A percentile compares a stretch with the other conserved stretches of the same genome.
These are phyloP conservation scores for Columba janthina DNA, from an alignment of 2,113 vertebrate species.

Conservation along the genomic window DNA sequence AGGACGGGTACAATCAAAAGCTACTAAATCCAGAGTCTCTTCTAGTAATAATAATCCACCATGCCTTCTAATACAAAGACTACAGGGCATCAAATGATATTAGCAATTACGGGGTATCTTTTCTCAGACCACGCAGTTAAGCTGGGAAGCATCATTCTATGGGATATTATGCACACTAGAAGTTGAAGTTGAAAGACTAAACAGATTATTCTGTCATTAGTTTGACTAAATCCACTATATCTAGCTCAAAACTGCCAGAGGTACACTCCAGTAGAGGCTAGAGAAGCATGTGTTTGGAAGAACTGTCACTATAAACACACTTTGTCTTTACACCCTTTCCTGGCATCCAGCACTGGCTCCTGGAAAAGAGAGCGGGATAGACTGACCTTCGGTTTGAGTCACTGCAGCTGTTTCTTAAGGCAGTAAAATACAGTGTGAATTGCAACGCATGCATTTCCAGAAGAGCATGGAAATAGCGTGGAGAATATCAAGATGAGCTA, in stretches of 20 bases:
- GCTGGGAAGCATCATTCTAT: background rate
- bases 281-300: background rate
- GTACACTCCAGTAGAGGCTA: background rate
- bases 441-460: background rate
- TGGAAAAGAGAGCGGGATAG: background rate
- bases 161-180: background rate
- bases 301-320: rapidly evolving
- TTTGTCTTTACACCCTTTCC: background rate
- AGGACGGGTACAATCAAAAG: background rate
- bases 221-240: background rate
- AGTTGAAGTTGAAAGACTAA: background rate
- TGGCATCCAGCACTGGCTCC: background rate
- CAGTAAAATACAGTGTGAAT: background rate
- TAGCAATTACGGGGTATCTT: background rate
- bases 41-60: background rate
- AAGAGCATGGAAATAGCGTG: background rate
- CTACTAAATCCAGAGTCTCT: background rate
- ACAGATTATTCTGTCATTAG: background rate
- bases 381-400: background rate
- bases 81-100: background rate
- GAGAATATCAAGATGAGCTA: background rate
- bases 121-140: background rate
- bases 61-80: background rate
- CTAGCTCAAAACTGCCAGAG: background rate
- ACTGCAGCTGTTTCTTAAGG: background rate